Conservation (phyloP, 2,113 vertebrate genomes). For the Tragelaphus buxtoni region DNA sequence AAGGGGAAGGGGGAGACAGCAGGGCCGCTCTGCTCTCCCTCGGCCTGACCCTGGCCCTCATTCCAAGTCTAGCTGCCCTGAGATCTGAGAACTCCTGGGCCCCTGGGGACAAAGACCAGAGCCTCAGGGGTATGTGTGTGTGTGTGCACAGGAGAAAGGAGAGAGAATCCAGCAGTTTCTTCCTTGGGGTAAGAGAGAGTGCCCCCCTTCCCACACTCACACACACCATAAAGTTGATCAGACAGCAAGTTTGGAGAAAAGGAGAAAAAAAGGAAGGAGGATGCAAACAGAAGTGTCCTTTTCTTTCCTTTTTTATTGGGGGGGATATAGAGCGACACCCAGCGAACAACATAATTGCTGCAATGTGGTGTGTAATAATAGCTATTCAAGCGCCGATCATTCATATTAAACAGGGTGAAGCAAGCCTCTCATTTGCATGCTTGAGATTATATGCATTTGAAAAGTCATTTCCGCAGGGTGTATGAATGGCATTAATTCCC, state of each 20-base stretch:
- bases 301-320: constrained; percentile 17
- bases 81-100: constrained; percentile 59
- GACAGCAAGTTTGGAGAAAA: constrained; percentile 36
- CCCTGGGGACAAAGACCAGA: constrained; percentile 55
- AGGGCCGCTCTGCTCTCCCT: not conserved
- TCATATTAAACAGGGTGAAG: constrained; percentile 99
- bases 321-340: constrained; percentile 84
- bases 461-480: constrained; percentile 99
- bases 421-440: constrained; percentile 99
- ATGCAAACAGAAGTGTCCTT: not conserved
- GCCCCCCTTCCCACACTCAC: not conserved
- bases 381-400: constrained; percentile 98
- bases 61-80: constrained; percentile 37
- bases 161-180: not conserved
- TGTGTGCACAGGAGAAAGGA: not conserved
- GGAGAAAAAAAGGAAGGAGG: not conserved
- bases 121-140: not conserved
- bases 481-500: constrained; percentile 98
- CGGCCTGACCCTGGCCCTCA: not conserved
- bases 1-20: not conserved
- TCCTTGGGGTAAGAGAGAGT: not conserved
- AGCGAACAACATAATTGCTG: constrained; percentile 97
- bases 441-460: constrained; percentile 99
- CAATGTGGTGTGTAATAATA: constrained; percentile 99
- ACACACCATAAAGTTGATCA: constrained; percentile 33